Evolutionary conservation across 2,888 invertebrate species (phyloP).

Genomic region (Euclidia mi): DNA sequence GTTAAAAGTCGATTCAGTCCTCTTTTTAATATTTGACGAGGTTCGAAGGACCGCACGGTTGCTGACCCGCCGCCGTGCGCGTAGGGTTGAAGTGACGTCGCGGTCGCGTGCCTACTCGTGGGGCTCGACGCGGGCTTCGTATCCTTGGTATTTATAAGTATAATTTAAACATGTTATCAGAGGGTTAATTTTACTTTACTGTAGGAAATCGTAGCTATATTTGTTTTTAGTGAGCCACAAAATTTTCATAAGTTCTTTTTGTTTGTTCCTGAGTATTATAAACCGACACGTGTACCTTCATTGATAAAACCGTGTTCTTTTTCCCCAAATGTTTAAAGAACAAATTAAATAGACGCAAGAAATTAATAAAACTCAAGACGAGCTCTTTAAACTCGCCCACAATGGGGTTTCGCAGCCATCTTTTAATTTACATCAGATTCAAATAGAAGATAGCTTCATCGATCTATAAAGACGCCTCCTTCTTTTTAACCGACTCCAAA

Average conservation of each 20-base stretch:
- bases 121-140: background rate
- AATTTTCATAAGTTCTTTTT: background rate
- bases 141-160: slow-evolving; percentile 5
- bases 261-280: background rate
- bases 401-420: too few relatives aligned
- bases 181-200: slow-evolving; percentile 1
- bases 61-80: slow-evolving; percentile 62
- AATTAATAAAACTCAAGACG: too few relatives aligned
- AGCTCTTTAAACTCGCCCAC: too few relatives aligned
- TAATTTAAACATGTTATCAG: slow-evolving; percentile 2
- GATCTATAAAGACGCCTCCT: too few relatives aligned
- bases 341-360: too few relatives aligned
- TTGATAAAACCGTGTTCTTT: too few relatives aligned
- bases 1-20: slow-evolving; percentile 75
- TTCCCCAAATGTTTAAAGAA: too few relatives aligned
- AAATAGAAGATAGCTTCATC: too few relatives aligned
- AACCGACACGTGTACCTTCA: too few relatives aligned
- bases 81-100: slow-evolving; percentile 66
- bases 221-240: slow-evolving; percentile 4
- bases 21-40: slow-evolving; percentile 80
- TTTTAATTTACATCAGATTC: too few relatives aligned
- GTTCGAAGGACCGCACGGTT: slow-evolving; percentile 69
- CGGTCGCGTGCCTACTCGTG: slow-evolving; percentile 23
- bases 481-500: too few relatives aligned
- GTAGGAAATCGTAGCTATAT: background rate